Evolutionary conservation across 1,140 invertebrate species (phyloP), one percentile per base, ranked within the genome.

Genomic region (Ylistrum balloti): DNA sequence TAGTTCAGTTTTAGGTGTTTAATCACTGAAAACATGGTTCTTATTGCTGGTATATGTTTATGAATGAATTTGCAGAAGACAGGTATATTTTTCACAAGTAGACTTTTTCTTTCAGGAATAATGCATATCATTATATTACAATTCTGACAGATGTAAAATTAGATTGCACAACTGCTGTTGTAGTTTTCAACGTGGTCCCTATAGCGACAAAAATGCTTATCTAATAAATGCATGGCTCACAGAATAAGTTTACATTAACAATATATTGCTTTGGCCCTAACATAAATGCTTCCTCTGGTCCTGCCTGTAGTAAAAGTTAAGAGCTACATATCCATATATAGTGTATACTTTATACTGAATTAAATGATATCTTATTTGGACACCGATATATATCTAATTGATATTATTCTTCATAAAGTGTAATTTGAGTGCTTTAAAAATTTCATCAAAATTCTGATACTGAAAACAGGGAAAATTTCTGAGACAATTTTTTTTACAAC

Each of bases 241-340:
- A 28, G 0, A 74, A 74, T 74, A 28, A 74, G 28, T 74, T 9
- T 74, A 28, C 1, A 74, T 74, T n/a, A 2, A 74, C 2, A 28
- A 74, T 28, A 74, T 74, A 74, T 74, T 74, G 56, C 56, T 74
- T 74, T 74, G 56, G 56, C 56, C 56, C 56, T 48, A 48, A 48
- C 22, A 48, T 48, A 9, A 45, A 45, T 45, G 17, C 1, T 17
- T 15, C 17, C 17, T n/a, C 17, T 74, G 56, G 56, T 74, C 56
- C 56, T 74, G 5, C 56, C 56, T 74, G 17, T 74, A 28, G 5
- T 74, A 74, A 28, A n/a, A 74, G 56, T 17, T 74, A 74, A 17
- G 17, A 48, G 22, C n/a, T n/a, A n/a, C n/a, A n/a, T n/a, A n/a
- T n/a, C n/a, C n/a, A n/a, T n/a, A n/a, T n/a, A n/a, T n/a, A n/a